Conservation (phyloP, 1,140 invertebrate genomes). For the Heliothis subflexa region DNA sequence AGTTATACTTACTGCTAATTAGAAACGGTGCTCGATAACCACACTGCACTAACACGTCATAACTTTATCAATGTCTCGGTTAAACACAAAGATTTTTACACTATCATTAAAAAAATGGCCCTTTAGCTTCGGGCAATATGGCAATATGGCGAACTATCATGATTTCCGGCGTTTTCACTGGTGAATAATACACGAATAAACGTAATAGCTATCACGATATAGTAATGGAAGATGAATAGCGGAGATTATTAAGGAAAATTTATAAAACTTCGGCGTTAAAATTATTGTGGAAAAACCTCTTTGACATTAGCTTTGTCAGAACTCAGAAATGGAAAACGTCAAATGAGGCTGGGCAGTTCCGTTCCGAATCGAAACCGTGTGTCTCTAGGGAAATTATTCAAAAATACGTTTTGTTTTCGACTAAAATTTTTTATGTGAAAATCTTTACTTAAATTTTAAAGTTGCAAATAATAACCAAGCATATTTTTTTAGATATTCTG, state of each 20-base stretch:
- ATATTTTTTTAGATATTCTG: too few relatives aligned
- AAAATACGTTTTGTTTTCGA: background rate
- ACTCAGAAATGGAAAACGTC: constrained; percentile 18
- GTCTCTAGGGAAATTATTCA: background rate
- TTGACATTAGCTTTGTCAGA: constrained; percentile 30
- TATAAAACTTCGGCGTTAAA: background rate
- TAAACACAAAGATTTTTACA: constrained; percentile 49
- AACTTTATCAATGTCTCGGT: constrained; percentile 36
- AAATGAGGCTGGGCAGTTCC: background rate
- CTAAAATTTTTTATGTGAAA: too few relatives aligned
- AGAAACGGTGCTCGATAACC: constrained; percentile 1
- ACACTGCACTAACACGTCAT: constrained; percentile 47
- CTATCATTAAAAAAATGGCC: constrained; percentile 36
- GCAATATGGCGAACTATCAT: background rate
- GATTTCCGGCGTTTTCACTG: background rate
- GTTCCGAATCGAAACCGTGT: background rate
- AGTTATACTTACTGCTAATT: constrained; percentile 30
- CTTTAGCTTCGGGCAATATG: background rate
- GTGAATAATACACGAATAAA: constrained; percentile 1
- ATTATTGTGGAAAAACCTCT: background rate
- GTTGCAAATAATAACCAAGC: too few relatives aligned
- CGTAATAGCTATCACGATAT: background rate
- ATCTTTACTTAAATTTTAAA: too few relatives aligned
- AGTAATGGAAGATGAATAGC: background rate
- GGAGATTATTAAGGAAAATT: background rate